Evolutionary conservation across 2,113 vertebrate genomes (phyloP).

Genomic region (Paedocypris sp.): DNA sequence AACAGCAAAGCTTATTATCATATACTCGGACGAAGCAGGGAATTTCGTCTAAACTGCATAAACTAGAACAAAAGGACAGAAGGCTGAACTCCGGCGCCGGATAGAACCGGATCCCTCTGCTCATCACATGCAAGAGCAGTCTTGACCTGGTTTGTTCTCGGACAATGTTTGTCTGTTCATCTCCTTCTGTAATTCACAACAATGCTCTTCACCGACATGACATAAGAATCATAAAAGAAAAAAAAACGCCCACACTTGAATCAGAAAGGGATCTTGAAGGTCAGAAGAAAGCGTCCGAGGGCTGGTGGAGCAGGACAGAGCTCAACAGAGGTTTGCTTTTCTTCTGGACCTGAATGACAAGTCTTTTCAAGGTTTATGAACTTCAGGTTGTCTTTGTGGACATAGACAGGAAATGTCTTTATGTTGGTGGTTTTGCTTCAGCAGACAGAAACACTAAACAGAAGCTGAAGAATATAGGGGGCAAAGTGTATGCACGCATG

Average conservation of each 20-base stretch:
- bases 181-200: no score
- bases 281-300: no score
- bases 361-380: no score
- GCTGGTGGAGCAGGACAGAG: no score
- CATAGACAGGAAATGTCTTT: conserved; percentile 17
- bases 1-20: background rate
- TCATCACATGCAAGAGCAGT: background rate
- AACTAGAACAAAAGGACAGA: background rate
- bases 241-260: no score
- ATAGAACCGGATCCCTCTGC: background rate
- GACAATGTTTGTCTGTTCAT: background rate
- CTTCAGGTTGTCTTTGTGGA: conserved; percentile 19
- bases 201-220: no score
- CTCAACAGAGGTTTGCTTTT: no score
- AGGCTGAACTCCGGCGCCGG: background rate
- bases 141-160: background rate
- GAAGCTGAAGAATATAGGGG: no score
- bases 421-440: background rate
- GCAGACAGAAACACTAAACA: conserved; percentile 13
- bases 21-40: background rate
- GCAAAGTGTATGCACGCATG: no score
- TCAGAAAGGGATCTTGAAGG: no score
- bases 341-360: no score
- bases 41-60: background rate
- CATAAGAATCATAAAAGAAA: no score